Base-by-base conservation (phyloP, 2,797 vertebrate genomes). In the Scomberomorus guttatus region DNA sequence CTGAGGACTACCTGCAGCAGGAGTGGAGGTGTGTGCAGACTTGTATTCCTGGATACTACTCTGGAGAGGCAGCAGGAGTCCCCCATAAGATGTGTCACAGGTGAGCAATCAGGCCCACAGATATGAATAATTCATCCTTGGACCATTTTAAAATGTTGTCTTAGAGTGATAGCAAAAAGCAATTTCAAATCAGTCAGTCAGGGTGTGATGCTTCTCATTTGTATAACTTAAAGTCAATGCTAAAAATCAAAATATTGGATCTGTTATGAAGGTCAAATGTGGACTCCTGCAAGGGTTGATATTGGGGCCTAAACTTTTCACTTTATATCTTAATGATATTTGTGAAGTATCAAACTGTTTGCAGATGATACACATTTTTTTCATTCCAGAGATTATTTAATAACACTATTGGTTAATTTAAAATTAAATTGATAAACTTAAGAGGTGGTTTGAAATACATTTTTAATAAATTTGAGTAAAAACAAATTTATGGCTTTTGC, bases 51-150 rank as follows among this genome's bases (percentile, higher is more conserved):
- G 97, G 97, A 7, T 97, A 95, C 91, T 98, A 96, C 83, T 89
- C 95, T 0, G 94, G 94, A 0, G 89, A 96, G 52, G 90, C 93
- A 75, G 92, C 92, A 0, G 96, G 95, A 64, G 87, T 95, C 51
- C 94, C 94, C 17, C 95, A 96, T 83, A 95, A 85, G 84, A 96
- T 97, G 90, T 98, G 97, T 85, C 94, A 94, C 82, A 97, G 96
- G 97, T 98, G 92, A 0, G 24, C 50, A 22, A 17, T 75, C 2
- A 25, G 52, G 57, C n/a, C 22, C 34, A 57, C 2, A 0, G 34
- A 65, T 24, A 24, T 65, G 44, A 0, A 46, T 59, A 7, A 32
- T 39, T 61, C 15, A 29, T n/a, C 13, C 1, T 27, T n/a, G 24
- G 3, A 44, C 54, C 15, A 52, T 44, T 15, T 27, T 0, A 32